Conservation (phyloP, 2,888 invertebrate species). For the Arrhopalites spinosus region DNA sequence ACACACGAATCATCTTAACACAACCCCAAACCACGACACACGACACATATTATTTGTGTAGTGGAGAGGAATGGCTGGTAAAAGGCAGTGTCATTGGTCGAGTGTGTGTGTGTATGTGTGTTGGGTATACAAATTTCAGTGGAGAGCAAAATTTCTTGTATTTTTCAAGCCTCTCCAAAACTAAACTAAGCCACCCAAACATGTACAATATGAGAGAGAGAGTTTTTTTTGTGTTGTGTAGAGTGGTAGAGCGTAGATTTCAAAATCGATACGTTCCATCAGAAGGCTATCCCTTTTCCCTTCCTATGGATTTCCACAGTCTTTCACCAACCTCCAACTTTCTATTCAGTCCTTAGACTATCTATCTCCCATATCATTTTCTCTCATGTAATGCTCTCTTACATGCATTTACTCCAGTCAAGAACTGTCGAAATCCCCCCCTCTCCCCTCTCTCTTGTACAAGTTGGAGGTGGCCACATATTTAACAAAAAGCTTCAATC, state of each 20-base stretch:
- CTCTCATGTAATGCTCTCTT: not conserved
- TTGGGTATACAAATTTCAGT: conserved; percentile 4
- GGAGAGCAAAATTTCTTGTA: not conserved
- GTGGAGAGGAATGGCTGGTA: not conserved
- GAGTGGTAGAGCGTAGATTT: conserved; percentile 8
- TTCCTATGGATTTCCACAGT: conserved; percentile 13
- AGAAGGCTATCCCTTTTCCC: conserved; percentile 17
- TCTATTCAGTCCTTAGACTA: not conserved
- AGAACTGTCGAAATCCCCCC: not conserved
- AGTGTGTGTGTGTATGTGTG: no score
- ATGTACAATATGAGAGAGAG: not conserved
- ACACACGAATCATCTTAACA: not conserved
- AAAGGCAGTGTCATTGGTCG: not conserved
- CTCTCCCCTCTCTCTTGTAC: not conserved
- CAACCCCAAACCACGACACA: not conserved
- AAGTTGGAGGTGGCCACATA: conserved; percentile 12
- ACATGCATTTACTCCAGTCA: not conserved
- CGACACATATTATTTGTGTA: not conserved
- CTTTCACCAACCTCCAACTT: conserved; percentile 5
- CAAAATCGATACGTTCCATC: conserved; percentile 34
- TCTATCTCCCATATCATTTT: not conserved
- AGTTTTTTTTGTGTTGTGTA: not conserved
- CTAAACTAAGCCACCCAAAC: no score
- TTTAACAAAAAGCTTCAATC: conserved; percentile 8
- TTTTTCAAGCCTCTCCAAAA: not conserved